Conservation (phyloP, 1,140 invertebrate genomes). For the Atopsyche davidsoni region DNA sequence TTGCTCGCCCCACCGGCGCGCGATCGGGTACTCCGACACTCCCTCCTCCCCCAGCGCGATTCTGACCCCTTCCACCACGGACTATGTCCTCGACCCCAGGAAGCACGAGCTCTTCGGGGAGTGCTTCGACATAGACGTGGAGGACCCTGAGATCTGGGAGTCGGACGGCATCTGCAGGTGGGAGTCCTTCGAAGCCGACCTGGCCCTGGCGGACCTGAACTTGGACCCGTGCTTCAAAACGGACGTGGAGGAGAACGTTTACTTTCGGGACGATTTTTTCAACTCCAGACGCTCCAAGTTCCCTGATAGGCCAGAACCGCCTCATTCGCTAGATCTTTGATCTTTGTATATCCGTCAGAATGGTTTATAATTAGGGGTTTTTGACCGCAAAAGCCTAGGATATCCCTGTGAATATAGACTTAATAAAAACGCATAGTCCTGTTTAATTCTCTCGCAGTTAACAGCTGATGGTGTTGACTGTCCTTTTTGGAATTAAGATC, state of each 20-base stretch:
- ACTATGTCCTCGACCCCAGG: conserved; percentile 12
- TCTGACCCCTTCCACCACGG: conserved; percentile 47
- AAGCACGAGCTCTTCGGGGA: conserved; percentile 23
- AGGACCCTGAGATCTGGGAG: conserved; percentile 41
- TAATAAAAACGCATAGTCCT: too few relatives aligned
- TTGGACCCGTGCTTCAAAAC: conserved; percentile 48
- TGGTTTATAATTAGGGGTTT: background rate
- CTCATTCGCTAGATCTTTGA: conserved; percentile 26
- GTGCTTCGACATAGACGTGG: conserved; percentile 15
- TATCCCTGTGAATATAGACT: too few relatives aligned
- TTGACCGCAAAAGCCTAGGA: background rate
- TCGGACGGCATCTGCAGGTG: conserved; percentile 42
- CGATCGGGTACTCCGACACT: conserved; percentile 32
- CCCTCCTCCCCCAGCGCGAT: conserved; percentile 51
- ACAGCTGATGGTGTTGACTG: too few relatives aligned
- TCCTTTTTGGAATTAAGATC: too few relatives aligned
- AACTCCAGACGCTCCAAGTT: conserved; percentile 28
- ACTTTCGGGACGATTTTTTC: conserved; percentile 44
- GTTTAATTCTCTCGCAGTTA: too few relatives aligned
- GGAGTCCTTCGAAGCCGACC: conserved; percentile 50
- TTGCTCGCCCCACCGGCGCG: conserved; percentile 34
- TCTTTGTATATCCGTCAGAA: conserved; percentile 2
- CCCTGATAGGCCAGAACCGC: conserved; percentile 16
- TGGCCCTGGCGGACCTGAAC: conserved; percentile 45
- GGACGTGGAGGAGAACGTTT: conserved; percentile 54